Percentiles rank a stretch among this genome's conserved stretches.
phyloP scores from a whole-genome alignment of 2,113 vertebrate species.

The Pseudopodoces humilis region DNA sequence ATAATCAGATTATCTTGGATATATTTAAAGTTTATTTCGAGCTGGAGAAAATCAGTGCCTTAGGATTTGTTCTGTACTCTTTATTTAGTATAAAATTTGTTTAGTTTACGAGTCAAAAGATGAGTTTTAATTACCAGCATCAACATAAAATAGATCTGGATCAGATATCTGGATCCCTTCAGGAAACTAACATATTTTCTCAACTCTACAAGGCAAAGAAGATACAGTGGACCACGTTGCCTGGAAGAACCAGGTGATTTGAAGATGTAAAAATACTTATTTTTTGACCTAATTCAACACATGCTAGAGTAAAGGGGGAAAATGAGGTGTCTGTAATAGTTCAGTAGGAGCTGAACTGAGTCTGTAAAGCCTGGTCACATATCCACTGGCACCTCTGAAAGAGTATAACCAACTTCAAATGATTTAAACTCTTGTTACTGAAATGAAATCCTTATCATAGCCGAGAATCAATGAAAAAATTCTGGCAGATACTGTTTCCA shows the following conservation, averaged over 20 bases:
- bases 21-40: constrained; percentile 12
- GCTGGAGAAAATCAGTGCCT: not conserved
- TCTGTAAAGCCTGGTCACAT: not conserved
- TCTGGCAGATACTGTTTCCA: not conserved
- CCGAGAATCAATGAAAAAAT: not conserved
- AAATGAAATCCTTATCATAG: not conserved
- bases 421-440: not conserved
- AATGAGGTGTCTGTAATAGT: not conserved
- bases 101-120: constrained; percentile 53
- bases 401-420: not conserved
- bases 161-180: constrained; percentile 23
- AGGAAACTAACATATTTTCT: constrained; percentile 23
- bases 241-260: constrained; percentile 35
- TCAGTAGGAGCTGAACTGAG: not conserved
- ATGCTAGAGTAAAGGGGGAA: not conserved
- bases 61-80: constrained; percentile 43
- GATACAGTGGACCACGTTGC: constrained; percentile 10
- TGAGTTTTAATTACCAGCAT: constrained; percentile 39
- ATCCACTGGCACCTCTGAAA: not conserved
- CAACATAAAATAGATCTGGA: constrained; percentile 43
- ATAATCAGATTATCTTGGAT: constrained; percentile 38
- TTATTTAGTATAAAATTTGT: constrained; percentile 29
- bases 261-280: not conserved
- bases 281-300: constrained; percentile 17
- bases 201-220: constrained; percentile 35